These are phyloP conservation scores for Menidia menidia DNA, from an alignment of 2,797 vertebrate genomes.

Conservation along the genomic window DNA sequence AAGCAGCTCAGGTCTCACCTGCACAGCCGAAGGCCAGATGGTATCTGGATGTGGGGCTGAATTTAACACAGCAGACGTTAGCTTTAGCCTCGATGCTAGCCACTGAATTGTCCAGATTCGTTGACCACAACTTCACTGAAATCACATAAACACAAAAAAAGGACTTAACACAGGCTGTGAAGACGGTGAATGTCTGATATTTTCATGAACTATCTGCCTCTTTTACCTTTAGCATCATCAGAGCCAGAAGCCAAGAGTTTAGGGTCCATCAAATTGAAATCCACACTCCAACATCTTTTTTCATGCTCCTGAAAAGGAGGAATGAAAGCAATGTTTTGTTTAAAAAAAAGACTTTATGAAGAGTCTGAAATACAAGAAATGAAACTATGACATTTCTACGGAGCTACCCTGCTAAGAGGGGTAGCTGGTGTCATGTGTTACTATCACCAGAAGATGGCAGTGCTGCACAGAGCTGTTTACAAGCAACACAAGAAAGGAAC, in stretches of 20 bases:
- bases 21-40: slow-evolving; percentile 98
- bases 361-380: neutral
- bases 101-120: slow-evolving; percentile 98
- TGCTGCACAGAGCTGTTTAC: no score
- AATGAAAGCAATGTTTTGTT: neutral
- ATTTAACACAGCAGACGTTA: slow-evolving; percentile 98
- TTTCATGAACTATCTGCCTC: neutral
- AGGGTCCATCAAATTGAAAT: slow-evolving; percentile 99
- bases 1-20: slow-evolving; percentile 79
- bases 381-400: no score
- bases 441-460: no score
- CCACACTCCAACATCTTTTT: slow-evolving; percentile 99
- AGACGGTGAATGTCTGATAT: neutral
- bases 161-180: neutral
- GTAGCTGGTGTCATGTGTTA: no score
- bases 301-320: slow-evolving; percentile 91
- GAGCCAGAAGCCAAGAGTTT: slow-evolving; percentile 98
- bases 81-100: slow-evolving; percentile 99
- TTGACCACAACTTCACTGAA: slow-evolving; percentile 98
- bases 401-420: no score
- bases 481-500: no score
- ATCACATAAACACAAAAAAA: neutral
- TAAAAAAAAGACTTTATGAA: no score
- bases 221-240: slow-evolving; percentile 97
- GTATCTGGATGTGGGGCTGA: slow-evolving; percentile 97